A percentile compares a stretch with the other conserved stretches of the same genome.
Evolutionary conservation across 2,888 invertebrate species (phyloP).

Genomic region (Mythimna loreyi): DNA sequence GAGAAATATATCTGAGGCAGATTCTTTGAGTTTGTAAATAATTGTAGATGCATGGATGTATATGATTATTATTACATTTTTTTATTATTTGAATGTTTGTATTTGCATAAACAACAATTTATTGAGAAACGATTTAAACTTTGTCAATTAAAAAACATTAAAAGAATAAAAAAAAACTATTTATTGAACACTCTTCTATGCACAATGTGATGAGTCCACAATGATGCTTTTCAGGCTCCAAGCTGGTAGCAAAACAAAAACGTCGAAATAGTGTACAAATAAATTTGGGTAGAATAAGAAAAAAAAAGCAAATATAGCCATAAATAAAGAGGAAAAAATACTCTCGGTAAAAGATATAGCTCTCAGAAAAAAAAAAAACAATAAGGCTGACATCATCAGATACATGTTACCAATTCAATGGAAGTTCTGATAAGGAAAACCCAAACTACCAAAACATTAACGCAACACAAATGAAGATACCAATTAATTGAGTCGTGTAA

Average conservation of each 20-base stretch:
- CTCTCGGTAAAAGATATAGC: no score
- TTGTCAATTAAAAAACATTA: no score
- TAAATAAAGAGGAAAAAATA: no score
- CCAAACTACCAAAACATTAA: constrained; percentile 10
- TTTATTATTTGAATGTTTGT: not conserved
- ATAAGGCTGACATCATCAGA: not conserved
- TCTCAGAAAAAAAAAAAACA: no score
- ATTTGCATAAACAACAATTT: not conserved
- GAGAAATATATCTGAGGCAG: not conserved
- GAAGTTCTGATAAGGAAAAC: not conserved
- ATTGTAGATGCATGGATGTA: not conserved
- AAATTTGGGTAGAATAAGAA: no score
- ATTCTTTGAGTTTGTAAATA: not conserved
- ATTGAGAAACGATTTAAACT: not conserved
- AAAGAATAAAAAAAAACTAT: no score
- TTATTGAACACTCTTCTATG: no score
- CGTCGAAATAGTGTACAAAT: no score
- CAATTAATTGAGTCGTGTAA: constrained; percentile 38
- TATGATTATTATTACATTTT: not conserved
- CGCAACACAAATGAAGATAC: constrained; percentile 18
- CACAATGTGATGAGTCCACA: no score
- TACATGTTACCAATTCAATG: not conserved
- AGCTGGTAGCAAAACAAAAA: no score
- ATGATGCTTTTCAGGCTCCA: no score
- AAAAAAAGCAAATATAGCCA: no score